Conservation (phyloP, 1,140 invertebrate genomes). For the Berghia stephanieae region DNA sequence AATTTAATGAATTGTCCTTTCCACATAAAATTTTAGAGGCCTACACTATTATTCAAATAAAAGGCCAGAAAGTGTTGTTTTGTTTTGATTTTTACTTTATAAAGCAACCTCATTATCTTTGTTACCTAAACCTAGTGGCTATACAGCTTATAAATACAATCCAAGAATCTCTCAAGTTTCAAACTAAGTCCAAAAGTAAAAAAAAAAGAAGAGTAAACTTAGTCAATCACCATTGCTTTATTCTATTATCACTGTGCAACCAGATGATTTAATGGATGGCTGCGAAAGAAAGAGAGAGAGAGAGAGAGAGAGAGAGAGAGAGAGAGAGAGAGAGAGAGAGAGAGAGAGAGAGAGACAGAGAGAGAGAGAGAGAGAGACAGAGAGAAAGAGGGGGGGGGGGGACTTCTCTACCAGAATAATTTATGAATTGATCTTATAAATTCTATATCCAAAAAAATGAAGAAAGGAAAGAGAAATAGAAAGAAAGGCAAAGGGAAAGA, state of each 20-base stretch:
- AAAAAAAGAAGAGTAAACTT: neutral
- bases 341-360: neutral
- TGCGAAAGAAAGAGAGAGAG: neutral
- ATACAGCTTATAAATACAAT: too few relatives aligned
- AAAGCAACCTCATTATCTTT: too few relatives aligned
- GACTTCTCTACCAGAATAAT: too few relatives aligned
- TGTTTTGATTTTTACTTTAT: too few relatives aligned
- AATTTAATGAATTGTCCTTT: too few relatives aligned
- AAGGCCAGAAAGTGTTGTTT: too few relatives aligned
- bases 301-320: neutral
- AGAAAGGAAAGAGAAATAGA: constrained; percentile 12
- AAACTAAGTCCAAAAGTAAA: too few relatives aligned
- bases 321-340: neutral
- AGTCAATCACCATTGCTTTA: neutral
- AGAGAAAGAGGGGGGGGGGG: neutral
- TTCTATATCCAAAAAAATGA: neutral
- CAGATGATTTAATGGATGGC: neutral
- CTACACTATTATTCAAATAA: too few relatives aligned
- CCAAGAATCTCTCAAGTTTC: too few relatives aligned
- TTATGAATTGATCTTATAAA: neutral
- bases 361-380: neutral
- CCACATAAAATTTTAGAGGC: too few relatives aligned
- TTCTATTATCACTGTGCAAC: neutral
- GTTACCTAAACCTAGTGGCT: too few relatives aligned
- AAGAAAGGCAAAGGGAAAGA: constrained; percentile 9